phyloP scores from a whole-genome alignment of 1,140 invertebrate genomes.

The Drosophila funebris region DNA sequence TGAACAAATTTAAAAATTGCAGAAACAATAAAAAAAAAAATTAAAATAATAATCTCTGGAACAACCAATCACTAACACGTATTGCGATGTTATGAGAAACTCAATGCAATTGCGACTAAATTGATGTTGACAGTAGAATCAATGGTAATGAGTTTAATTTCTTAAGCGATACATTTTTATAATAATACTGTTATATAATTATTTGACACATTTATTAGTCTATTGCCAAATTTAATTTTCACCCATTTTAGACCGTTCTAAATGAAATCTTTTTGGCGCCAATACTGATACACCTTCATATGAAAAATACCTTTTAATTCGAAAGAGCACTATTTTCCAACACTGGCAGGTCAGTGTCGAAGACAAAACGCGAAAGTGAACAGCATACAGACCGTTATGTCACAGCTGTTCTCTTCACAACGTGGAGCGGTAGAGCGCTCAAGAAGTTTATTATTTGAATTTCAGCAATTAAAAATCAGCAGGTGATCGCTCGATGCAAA shows the following conservation, averaged over 20 bases:
- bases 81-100: slow-evolving; percentile 24
- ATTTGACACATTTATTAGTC: background rate
- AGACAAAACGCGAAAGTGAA: slow-evolving; percentile 18
- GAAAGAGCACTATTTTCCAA: background rate
- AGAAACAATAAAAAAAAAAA: slow-evolving; percentile 1
- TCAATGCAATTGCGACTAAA: slow-evolving; percentile 10
- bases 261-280: background rate
- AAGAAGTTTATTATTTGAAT: slow-evolving; percentile 32
- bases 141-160: slow-evolving; percentile 10
- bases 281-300: background rate
- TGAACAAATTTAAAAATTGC: background rate
- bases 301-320: background rate
- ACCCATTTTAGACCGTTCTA: background rate
- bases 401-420: slow-evolving; percentile 50
- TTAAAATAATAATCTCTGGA: slow-evolving; percentile 1
- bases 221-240: background rate
- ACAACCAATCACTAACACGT: slow-evolving; percentile 12
- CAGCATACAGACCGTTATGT: slow-evolving; percentile 38
- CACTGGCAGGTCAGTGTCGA: background rate
- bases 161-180: background rate
- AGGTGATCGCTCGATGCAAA: slow-evolving; percentile 57
- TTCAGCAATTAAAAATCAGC: slow-evolving; percentile 63
- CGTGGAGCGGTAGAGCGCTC: slow-evolving; percentile 38
- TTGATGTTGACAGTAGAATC: slow-evolving; percentile 19
- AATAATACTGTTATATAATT: background rate